Conservation (phyloP, 2,113 vertebrate species). For the Rynchops niger region DNA sequence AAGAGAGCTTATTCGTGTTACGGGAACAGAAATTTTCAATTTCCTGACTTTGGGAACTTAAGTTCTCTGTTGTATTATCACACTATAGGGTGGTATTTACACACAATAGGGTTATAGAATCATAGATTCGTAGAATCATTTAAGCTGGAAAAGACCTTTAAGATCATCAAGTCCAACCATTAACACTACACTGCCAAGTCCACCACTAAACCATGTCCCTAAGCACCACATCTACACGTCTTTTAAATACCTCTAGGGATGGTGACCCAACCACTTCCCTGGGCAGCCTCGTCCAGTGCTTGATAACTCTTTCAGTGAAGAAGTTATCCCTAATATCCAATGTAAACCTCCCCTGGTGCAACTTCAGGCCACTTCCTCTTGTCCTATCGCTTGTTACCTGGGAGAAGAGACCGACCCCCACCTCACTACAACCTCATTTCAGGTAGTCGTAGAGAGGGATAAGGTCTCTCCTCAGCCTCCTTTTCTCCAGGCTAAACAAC, state of each 20-base stretch:
- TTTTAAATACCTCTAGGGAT: background rate
- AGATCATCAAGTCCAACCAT: background rate
- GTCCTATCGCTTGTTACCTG: background rate
- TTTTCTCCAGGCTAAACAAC: background rate
- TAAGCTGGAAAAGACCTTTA: background rate
- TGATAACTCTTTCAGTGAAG: background rate
- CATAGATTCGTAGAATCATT: background rate
- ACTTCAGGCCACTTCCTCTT: background rate
- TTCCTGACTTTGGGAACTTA: background rate
- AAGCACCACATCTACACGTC: background rate
- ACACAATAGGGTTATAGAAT: background rate
- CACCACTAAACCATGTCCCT: background rate
- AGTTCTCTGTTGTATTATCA: background rate
- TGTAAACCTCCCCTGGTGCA: background rate
- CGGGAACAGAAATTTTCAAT: background rate
- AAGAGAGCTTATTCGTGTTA: background rate
- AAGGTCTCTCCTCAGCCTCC: background rate
- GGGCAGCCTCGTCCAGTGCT: background rate
- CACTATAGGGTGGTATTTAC: background rate
- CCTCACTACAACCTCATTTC: background rate
- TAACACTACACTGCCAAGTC: background rate
- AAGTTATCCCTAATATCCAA: background rate
- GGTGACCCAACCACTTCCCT: background rate
- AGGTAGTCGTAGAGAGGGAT: background rate
- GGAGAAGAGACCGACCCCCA: background rate